Base-by-base conservation (phyloP, 2,888 invertebrate species). In the Ptychoptera albimana region DNA sequence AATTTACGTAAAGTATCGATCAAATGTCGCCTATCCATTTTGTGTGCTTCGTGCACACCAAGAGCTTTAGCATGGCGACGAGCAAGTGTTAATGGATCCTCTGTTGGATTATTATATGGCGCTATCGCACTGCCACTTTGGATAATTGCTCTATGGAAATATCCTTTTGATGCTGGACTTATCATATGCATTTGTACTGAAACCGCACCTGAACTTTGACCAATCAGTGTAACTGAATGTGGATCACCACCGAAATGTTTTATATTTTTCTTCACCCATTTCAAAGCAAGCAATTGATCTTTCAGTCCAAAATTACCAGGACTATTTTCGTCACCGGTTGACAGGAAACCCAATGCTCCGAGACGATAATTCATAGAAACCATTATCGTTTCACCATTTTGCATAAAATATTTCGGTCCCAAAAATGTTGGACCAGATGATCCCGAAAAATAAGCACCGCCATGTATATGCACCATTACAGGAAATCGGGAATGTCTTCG, bases 341-440 rank as follows among this genome's bases (percentile, higher is more conserved):
- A 66, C 2, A 69, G 57, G 45, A 69, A 69, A 1, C 69, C 68
- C 63, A 64, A 54, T 4, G 63, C 58, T 2, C 65, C 64, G 12
- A 64, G 48, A 2, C 71, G 56, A 51, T 71, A 71, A 48, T 67
- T 64, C 49, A 70, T 56, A 8, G 67, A 67, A 1, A 71, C 69
- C 39, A 71, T 47, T 39, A 71, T 55, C 2, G 71, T 63, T 44
- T 69, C 58, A 46, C 60, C 52, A 0, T 57, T 57, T 50, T 72
- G 70, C 70, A 73, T 66, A 36, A 72, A 61, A 52, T 68, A 71
- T 50, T 70, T 66, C 1, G 72, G 70, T 2, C 71, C 71, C 29
- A 62, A 55, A 12, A 67, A 48, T 10, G 52, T 51, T 12, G 67
- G 68, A 30, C 57, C 59, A 0, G 66, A 62, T 1, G 61, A 55